A percentile compares a stretch with the other conserved stretches of the same genome.
phyloP scores from a whole-genome alignment of 1,140 invertebrate species.

The Muscidifurax raptorellus region DNA sequence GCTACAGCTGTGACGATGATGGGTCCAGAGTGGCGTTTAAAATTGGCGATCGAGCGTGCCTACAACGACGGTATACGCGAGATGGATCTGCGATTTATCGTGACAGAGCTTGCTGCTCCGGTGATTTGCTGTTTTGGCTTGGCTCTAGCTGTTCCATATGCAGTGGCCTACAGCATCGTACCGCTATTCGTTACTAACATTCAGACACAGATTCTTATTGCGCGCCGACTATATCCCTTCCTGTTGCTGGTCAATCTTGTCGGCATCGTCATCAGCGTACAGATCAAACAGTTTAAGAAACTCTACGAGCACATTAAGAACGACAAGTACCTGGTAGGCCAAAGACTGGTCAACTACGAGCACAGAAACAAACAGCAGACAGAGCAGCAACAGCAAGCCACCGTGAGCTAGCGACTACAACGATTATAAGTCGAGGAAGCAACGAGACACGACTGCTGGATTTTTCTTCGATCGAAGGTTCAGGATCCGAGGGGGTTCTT shows the following conservation, averaged over 20 bases:
- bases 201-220: conserved; percentile 85
- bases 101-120: conserved; percentile 90
- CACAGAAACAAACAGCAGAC: conserved; percentile 80
- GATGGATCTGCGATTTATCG: conserved; percentile 92
- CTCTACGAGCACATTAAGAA: conserved; percentile 99
- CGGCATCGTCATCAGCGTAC: conserved; percentile 83
- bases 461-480: conserved; percentile 38
- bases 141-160: conserved; percentile 92
- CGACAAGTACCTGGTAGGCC: conserved; percentile 98
- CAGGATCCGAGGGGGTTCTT: not conserved
- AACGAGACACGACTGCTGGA: not conserved
- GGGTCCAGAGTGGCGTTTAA: conserved; percentile 96
- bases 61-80: conserved; percentile 93
- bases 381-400: conserved; percentile 69
- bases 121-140: conserved; percentile 92
- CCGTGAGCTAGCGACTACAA: conserved; percentile 64
- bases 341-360: conserved; percentile 96
- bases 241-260: conserved; percentile 84
- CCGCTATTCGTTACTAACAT: conserved; percentile 86
- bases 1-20: conserved; percentile 97
- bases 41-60: conserved; percentile 92
- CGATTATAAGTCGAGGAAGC: not conserved
- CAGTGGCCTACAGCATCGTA: conserved; percentile 87
- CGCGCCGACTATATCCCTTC: conserved; percentile 94
- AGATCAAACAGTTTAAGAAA: conserved; percentile 93